Evolutionary conservation across 2,888 invertebrate genomes (phyloP), one percentile per base, ranked within the genome.

Genomic region (Drosophila villosipedis): DNA sequence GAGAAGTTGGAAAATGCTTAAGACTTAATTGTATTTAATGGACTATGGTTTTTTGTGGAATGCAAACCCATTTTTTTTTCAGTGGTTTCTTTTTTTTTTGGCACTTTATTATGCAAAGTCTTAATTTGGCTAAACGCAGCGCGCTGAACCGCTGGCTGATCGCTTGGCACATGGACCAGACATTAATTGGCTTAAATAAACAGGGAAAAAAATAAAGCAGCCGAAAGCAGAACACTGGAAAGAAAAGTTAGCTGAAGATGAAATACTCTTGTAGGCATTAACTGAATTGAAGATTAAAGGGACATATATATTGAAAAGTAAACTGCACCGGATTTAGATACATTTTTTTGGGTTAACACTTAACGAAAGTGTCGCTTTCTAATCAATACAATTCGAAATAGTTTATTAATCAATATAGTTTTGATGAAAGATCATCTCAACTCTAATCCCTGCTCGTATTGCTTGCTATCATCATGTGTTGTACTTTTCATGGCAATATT

Each of bases 61-160:
- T 76, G 58, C 59, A 59, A 68, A 61, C 63, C 49, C 37, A 37
- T 61, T 63, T 68, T 58, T 25, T 58, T n/a, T 50, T 19, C 53
- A 53, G 49, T 63, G 43, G 39, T 65, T 70, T 43, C 31, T 60
- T 53, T 43, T 52, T n/a, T 75, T 69, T 75, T 67, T 75, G 57
- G 68, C 68, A 61, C 67, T 78, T 69, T 87, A 87, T 86, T 89
- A 87, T 89, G 89, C 89, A 89, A 85, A 89, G 88, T 82, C 87
- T 89, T 73, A 83, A 83, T 80, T 82, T 83, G 80, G 31, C 65
- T 59, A 63, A 76, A 58, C 22, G 53, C 53, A 70, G 30, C 39
- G 30, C 39, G 35, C 39, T 58, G 39, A 52, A 53, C 47, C 71
- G 47, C 59, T 52, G 43, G 53, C 71, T 39, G 53, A 53, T 49